Conservation (phyloP, 2,113 vertebrate species). For the Silurus asotus region DNA sequence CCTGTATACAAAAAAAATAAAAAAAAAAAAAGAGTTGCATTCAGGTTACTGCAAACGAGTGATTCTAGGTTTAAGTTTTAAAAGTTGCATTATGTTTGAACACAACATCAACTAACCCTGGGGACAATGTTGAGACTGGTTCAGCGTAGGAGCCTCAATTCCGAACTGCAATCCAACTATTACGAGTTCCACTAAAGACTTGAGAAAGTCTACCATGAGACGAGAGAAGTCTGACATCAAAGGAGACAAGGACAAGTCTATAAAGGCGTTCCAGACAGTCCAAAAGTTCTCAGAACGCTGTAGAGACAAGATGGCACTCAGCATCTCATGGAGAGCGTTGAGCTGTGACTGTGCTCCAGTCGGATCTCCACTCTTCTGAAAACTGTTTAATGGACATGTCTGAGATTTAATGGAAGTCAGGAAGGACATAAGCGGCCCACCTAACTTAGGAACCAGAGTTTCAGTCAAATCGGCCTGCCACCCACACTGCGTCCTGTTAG, state of each 20-base stretch:
- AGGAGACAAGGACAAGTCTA: conserved; percentile 57
- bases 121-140: conserved; percentile 62
- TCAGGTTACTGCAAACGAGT: neutral
- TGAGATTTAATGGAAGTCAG: conserved; percentile 60
- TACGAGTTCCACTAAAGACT: conserved; percentile 65
- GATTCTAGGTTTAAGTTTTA: neutral
- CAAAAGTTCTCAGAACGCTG: conserved; percentile 58
- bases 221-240: conserved; percentile 56
- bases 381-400: conserved; percentile 54
- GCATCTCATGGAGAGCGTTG: conserved; percentile 52
- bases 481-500: conserved; percentile 66
- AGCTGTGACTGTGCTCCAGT: neutral
- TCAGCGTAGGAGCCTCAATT: conserved; percentile 62
- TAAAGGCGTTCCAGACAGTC: conserved; percentile 46
- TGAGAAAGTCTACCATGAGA: conserved; percentile 52
- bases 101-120: conserved; percentile 64
- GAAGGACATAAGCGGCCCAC: conserved; percentile 52
- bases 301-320: conserved; percentile 58
- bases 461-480: conserved; percentile 65
- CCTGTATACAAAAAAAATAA: conserved; percentile 61
- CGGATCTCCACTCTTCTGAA: conserved; percentile 36
- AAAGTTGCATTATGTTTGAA: neutral
- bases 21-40: neutral
- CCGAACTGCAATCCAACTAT: conserved; percentile 69
- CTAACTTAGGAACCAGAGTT: conserved; percentile 55